These are phyloP conservation scores for Odobenus rosmarus DNA, from an alignment of 2,113 vertebrate species.

Conservation along the genomic window DNA sequence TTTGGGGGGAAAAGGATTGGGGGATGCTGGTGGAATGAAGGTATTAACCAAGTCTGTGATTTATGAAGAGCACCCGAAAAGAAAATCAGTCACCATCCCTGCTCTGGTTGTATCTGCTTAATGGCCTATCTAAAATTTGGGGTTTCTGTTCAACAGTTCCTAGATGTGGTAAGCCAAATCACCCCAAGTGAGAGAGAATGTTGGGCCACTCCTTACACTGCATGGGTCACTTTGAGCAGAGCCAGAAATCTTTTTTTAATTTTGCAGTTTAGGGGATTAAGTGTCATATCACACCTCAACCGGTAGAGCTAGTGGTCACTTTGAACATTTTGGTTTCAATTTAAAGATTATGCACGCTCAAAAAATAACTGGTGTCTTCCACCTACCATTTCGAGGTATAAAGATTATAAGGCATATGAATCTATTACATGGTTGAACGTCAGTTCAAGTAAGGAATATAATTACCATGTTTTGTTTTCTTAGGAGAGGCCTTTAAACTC, in stretches of 20 bases:
- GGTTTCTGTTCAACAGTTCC: neutral
- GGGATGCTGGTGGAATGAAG: neutral
- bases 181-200: neutral
- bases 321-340: neutral
- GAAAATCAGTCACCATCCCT: neutral
- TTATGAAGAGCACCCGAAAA: neutral
- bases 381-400: neutral
- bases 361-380: neutral
- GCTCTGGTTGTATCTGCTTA: neutral
- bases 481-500: neutral
- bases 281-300: neutral
- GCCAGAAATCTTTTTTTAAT: neutral
- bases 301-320: neutral
- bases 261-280: neutral
- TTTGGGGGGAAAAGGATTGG: neutral
- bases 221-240: neutral
- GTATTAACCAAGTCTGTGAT: neutral
- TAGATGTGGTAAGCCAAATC: neutral
- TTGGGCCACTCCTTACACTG: neutral
- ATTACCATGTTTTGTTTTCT: neutral
- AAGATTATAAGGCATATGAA: neutral
- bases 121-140: neutral
- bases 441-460: neutral
- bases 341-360: neutral
- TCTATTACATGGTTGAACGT: neutral